phyloP scores from a whole-genome alignment of 2,888 invertebrate genomes.

The Ornithoptera alexandrae region DNA sequence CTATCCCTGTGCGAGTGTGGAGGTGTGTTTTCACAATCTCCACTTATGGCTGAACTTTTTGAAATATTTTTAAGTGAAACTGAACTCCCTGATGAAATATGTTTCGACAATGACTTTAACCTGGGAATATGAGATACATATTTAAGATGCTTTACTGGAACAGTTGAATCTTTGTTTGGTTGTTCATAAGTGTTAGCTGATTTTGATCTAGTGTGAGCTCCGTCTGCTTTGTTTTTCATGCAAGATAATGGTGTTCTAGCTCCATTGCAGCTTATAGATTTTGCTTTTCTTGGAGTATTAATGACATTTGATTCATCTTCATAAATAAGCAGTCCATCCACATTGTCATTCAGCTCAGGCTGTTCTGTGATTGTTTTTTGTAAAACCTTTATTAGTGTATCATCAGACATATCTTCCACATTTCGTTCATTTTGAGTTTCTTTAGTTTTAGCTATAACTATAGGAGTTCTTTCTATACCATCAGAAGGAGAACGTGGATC shows the following conservation, averaged over 20 bases:
- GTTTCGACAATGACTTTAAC: constrained; percentile 58
- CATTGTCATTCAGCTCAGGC: constrained; percentile 51
- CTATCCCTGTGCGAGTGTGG: constrained; percentile 71
- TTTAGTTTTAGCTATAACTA: constrained; percentile 58
- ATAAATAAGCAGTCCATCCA: constrained; percentile 78
- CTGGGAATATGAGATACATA: constrained; percentile 70
- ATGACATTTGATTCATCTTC: constrained; percentile 71
- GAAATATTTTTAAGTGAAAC: constrained; percentile 63
- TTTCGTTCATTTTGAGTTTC: constrained; percentile 48
- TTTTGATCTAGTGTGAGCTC: constrained; percentile 64
- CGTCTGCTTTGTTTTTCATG: constrained; percentile 72
- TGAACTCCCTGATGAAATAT: constrained; percentile 52
- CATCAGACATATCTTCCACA: constrained; percentile 75
- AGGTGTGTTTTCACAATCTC: constrained; percentile 75
- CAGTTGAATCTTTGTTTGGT: constrained; percentile 47
- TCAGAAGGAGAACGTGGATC: constrained; percentile 74
- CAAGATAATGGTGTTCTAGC: constrained; percentile 73
- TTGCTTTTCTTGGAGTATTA: constrained; percentile 63
- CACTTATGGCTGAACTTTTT: constrained; percentile 53
- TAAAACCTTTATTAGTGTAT: constrained; percentile 66
- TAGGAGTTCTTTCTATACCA: constrained; percentile 74
- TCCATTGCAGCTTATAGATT: constrained; percentile 55
- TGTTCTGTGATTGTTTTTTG: constrained; percentile 64
- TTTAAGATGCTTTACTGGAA: constrained; percentile 45
- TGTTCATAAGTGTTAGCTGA: constrained; percentile 63